These are phyloP conservation scores for Nycticryphes semicollaris DNA, from an alignment of 2,113 vertebrate species.

Conservation along the genomic window DNA sequence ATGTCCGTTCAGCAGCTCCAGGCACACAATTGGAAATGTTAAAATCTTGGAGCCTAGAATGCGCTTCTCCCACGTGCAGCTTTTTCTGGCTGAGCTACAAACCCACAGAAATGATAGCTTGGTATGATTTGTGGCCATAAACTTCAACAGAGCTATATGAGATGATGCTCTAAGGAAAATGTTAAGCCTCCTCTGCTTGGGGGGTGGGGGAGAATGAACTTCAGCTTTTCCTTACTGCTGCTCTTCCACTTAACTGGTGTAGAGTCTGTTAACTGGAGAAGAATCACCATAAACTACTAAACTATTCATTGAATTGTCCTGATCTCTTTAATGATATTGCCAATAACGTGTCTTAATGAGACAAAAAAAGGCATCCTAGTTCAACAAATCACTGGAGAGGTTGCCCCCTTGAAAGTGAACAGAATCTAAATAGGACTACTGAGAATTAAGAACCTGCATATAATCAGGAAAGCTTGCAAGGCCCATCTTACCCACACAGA, in stretches of 20 bases:
- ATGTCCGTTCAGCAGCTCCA: background rate
- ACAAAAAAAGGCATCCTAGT: background rate
- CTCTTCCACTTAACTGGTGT: background rate
- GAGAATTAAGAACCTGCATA: background rate
- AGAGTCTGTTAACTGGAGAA: background rate
- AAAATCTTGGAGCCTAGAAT: background rate
- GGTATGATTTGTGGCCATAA: constrained; percentile 25
- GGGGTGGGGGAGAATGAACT: background rate
- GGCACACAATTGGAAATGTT: background rate
- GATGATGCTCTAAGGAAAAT: background rate
- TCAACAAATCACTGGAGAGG: background rate
- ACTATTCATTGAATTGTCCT: background rate
- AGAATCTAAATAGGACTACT: background rate
- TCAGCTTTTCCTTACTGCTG: background rate
- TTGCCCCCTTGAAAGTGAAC: background rate
- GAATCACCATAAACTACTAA: background rate
- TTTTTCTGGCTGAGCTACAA: constrained; percentile 49
- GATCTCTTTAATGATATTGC: background rate
- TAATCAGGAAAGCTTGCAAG: background rate
- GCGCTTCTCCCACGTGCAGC: constrained; percentile 13
- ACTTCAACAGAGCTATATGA: background rate
- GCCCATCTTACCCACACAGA: background rate
- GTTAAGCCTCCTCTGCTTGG: background rate
- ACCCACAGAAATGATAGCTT: constrained; percentile 13
- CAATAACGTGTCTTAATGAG: background rate